Conservation (phyloP, 2,888 invertebrate species). For the Trilocha varians region DNA sequence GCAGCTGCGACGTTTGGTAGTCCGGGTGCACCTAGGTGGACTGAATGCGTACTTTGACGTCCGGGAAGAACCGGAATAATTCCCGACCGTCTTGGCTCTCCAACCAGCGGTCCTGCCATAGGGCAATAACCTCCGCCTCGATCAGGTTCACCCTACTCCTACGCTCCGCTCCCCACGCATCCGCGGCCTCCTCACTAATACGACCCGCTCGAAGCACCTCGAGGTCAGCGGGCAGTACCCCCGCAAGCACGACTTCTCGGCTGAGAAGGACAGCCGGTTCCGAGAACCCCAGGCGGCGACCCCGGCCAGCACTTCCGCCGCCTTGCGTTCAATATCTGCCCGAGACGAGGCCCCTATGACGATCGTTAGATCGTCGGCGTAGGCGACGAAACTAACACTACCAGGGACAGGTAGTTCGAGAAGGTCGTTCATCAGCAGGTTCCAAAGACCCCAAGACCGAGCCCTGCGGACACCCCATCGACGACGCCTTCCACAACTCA, state of each 20-base stretch:
- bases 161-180: neutral
- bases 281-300: too few relatives aligned
- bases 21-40: constrained; percentile 17
- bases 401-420: constrained; percentile 13
- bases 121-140: constrained; percentile 6
- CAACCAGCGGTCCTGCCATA: constrained; percentile 16
- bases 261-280: too few relatives aligned
- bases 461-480: constrained; percentile 21
- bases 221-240: constrained; percentile 11
- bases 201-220: constrained; percentile 12
- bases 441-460: constrained; percentile 21
- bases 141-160: neutral
- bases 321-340: constrained; percentile 8
- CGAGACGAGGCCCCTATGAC: constrained; percentile 12
- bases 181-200: neutral
- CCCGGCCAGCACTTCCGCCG: too few relatives aligned
- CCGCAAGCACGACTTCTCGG: constrained; percentile 12
- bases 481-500: constrained; percentile 10
- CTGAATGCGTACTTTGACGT: constrained; percentile 11
- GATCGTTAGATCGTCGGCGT: constrained; percentile 20
- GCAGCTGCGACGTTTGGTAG: constrained; percentile 14
- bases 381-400: constrained; percentile 12
- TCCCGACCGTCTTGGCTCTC: constrained; percentile 13
- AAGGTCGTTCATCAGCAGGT: constrained; percentile 18
- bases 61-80: constrained; percentile 16